Conservation (phyloP, 1,140 invertebrate species). For the Limonius californicus region DNA sequence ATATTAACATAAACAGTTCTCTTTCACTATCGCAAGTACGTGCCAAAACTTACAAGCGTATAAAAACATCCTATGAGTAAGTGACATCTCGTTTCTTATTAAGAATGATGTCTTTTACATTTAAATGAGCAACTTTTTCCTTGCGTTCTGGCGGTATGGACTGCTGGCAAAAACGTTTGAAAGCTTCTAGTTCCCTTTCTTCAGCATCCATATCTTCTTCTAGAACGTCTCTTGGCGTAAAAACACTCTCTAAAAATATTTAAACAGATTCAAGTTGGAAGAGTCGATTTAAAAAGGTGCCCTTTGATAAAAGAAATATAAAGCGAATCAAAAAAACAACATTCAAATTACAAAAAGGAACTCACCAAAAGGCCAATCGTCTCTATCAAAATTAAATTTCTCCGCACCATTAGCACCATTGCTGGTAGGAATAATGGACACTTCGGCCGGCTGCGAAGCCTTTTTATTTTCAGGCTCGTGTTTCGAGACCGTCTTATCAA, state of each 20-base stretch:
- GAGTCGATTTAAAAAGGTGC: not conserved
- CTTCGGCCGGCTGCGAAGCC: conserved; percentile 40
- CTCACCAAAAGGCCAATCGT: conserved; percentile 43
- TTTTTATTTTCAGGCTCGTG: conserved; percentile 29
- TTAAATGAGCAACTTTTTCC: conserved; percentile 59
- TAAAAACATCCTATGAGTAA: too few species aligned
- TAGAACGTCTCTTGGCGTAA: conserved; percentile 70
- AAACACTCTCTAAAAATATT: conserved; percentile 64
- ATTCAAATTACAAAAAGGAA: conserved; percentile 2
- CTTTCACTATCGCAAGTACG: too few species aligned
- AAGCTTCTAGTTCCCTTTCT: conserved; percentile 72
- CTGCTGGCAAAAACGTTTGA: conserved; percentile 74
- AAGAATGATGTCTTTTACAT: conserved; percentile 43
- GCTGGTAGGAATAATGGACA: conserved; percentile 44
- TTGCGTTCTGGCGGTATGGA: conserved; percentile 64
- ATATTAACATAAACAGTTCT: too few species aligned
- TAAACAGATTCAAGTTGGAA: not conserved
- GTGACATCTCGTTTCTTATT: conserved; percentile 35
- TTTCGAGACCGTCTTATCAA: conserved; percentile 35
- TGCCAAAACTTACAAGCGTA: too few species aligned
- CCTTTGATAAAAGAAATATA: not conserved
- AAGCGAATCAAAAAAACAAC: not conserved
- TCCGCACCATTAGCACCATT: conserved; percentile 28
- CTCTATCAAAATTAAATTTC: conserved; percentile 40
- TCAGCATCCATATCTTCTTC: conserved; percentile 73